Evolutionary conservation across 2,113 vertebrate species (phyloP).

Genomic region (Epinephelus cyanopodus): DNA sequence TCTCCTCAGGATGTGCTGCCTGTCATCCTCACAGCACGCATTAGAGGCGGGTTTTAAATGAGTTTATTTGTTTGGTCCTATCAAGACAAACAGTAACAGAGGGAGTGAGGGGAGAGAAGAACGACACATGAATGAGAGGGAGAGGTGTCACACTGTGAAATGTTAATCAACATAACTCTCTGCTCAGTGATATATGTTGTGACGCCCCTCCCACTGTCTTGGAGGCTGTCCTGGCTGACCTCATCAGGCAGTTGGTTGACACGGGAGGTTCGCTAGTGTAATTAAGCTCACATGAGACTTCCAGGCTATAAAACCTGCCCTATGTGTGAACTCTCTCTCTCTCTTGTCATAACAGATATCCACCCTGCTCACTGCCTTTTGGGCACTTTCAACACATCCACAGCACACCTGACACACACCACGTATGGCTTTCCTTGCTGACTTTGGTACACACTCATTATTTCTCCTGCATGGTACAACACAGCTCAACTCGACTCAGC

Average conservation of each 20-base stretch:
- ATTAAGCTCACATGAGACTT: no score
- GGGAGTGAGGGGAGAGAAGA: neutral
- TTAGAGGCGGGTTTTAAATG: neutral
- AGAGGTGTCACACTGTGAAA: neutral
- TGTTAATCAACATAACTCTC: slow-evolving; percentile 10
- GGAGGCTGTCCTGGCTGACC: no score
- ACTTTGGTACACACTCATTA: neutral
- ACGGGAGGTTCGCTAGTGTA: no score
- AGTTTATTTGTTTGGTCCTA: neutral
- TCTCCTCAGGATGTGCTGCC: neutral
- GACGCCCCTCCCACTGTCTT: no score
- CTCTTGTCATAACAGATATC: neutral
- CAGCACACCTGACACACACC: neutral
- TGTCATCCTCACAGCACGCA: neutral
- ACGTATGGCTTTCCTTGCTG: neutral
- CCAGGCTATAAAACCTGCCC: no score
- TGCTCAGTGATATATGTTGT: neutral
- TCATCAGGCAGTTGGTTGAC: no score
- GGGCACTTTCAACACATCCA: neutral
- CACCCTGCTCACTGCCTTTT: neutral
- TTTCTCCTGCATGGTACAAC: no score
- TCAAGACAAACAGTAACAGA: neutral
- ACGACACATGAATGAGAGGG: neutral
- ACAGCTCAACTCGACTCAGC: no score
- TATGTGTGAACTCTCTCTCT: neutral